Conservation (phyloP, 1,140 invertebrate species). For the Trichomalopsis sarcophagae region DNA sequence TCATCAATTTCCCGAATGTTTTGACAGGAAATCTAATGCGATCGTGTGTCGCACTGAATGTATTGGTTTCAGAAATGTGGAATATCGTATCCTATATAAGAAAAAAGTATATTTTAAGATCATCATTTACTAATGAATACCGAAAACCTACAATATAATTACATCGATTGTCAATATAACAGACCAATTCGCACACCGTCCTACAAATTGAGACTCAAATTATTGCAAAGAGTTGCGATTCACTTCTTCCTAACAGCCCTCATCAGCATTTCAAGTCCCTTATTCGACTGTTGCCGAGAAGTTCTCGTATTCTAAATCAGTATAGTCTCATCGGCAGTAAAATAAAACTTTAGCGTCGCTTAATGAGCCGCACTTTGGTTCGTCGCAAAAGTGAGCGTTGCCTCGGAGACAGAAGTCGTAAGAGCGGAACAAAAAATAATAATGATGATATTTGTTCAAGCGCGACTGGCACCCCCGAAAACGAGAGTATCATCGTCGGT, state of each 20-base stretch:
- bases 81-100: conserved; percentile 10
- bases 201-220: too few species aligned
- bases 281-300: background rate
- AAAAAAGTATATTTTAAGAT: background rate
- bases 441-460: conserved; percentile 23
- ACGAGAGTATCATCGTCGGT: conserved; percentile 61
- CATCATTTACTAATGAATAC: too few species aligned
- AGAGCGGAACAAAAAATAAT: background rate
- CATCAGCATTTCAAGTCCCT: conserved; percentile 50
- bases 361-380: conserved; percentile 38
- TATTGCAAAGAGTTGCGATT: background rate
- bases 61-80: background rate
- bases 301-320: background rate
- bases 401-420: background rate
- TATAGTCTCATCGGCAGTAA: background rate
- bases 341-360: conserved; percentile 31
- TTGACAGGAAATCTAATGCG: conserved; percentile 65
- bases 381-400: too few species aligned
- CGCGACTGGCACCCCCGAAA: conserved; percentile 18
- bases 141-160: too few species aligned
- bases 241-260: conserved; percentile 31
- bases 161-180: too few species aligned
- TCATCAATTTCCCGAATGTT: conserved; percentile 62
- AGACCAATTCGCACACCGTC: too few species aligned
- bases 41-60: background rate